These are phyloP conservation scores for Arremon aurantiirostris DNA, from an alignment of 2,797 vertebrate species.

Conservation along the genomic window DNA sequence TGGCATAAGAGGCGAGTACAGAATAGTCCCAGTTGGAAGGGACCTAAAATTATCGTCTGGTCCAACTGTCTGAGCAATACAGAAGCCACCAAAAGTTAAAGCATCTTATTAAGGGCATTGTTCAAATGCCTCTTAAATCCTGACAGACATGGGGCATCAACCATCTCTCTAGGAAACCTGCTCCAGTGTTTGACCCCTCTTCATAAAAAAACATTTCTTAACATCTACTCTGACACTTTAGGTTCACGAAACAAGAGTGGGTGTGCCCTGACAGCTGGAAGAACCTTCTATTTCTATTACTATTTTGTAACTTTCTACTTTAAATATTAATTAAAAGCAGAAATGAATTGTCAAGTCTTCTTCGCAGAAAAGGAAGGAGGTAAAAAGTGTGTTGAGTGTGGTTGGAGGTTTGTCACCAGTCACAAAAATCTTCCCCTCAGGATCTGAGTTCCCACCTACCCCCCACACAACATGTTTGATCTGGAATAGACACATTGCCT, in stretches of 20 bases:
- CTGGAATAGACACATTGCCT: not conserved
- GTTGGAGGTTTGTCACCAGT: not conserved
- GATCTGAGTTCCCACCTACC: not conserved
- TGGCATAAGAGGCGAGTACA: not conserved
- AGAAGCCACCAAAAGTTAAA: not conserved
- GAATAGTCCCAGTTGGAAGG: not conserved
- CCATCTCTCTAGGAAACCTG: fast-evolving
- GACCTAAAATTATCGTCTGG: not conserved
- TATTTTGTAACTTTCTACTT: not conserved
- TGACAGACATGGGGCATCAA: not conserved
- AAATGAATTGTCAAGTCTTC: not conserved
- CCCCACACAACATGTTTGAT: fast-evolving
- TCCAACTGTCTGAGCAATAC: not conserved
- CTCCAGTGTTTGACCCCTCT: not conserved
- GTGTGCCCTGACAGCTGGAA: not conserved
- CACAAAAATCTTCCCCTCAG: not conserved
- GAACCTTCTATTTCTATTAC: not conserved
- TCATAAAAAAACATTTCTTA: not conserved
- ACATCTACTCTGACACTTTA: not conserved
- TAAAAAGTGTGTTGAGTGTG: not conserved
- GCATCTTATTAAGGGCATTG: not conserved
- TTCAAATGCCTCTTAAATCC: not conserved
- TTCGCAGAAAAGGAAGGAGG: not conserved
- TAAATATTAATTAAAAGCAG: not conserved
- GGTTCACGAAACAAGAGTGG: not conserved